Base-by-base conservation (phyloP, 2,888 invertebrate genomes). In the Meiosimyza platycephala region DNA sequence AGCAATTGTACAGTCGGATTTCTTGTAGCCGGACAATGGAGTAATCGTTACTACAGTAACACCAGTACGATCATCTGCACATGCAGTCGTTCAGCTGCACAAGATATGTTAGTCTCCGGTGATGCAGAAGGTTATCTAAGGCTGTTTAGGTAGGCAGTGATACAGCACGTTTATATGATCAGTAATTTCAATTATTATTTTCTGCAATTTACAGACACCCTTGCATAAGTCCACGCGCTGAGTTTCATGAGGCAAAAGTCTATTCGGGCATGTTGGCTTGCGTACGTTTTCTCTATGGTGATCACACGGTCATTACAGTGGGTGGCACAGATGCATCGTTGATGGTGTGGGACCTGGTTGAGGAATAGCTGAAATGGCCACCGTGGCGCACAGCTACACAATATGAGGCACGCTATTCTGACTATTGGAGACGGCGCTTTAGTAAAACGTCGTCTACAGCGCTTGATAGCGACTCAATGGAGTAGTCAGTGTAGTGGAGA, bases 111-210 rank as follows among this genome's bases (percentile, higher is more conserved):
- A 2, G 91, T 94, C 48, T 92, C 93, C 57, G 97, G 97, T 9
- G 96, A 97, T 83, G 93, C 94, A n/a, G 95, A 95, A 83, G 97
- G 97, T 48, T 93, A 95, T 83, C 86, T 97, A 18, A 90, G 96
- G 69, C 89, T 96, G 62, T 96, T 95, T 88, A 93, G 94, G 91
- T 94, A 85, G 79, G 47, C 55, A 15, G 11, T 3, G 57, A 16
- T 11, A n/a, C 15, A 40, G 11, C n/a, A 28, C 28, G 9, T 6
- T 9, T 9, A 9, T 9, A 40, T 40, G 40, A 40, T 40, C 1
- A 40, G 1, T 1, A 40, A 40, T 33, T n/a, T 63, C 47, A 7
- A 7, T 50, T 40, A 28, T 54, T 33, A 22, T 16, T 33, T 5
- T 40, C 13, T 68, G 6, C 12, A 16, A n/a, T 47, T 65, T 2